phyloP scores from a whole-genome alignment of 2,888 invertebrate species.

The Ferdinandea cuprea region DNA sequence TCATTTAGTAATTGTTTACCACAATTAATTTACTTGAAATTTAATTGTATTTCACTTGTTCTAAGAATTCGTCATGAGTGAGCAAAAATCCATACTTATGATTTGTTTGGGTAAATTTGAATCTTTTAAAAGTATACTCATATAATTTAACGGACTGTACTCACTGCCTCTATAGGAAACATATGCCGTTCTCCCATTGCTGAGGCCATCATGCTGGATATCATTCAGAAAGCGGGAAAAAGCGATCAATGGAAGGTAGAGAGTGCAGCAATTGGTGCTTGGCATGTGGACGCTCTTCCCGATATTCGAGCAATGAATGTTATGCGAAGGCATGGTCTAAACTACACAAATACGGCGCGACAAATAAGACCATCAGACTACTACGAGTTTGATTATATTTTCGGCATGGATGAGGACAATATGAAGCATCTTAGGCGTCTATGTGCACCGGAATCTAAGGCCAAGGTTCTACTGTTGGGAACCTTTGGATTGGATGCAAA shows the following conservation, averaged over 20 bases:
- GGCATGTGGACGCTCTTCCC: constrained; percentile 93
- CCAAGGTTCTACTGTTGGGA: constrained; percentile 91
- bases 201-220: constrained; percentile 93
- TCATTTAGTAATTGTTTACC: too few relatives aligned
- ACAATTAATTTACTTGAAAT: neutral
- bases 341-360: constrained; percentile 90
- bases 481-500: constrained; percentile 91
- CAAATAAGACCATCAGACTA: constrained; percentile 90
- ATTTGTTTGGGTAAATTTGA: constrained; percentile 29
- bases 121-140: too few relatives aligned
- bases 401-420: constrained; percentile 97
- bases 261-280: constrained; percentile 94
- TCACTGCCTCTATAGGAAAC: constrained; percentile 87
- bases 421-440: constrained; percentile 87
- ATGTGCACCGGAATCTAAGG: constrained; percentile 86
- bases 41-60: neutral
- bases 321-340: constrained; percentile 88
- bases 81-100: constrained; percentile 30
- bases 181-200: constrained; percentile 98
- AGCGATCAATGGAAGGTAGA: constrained; percentile 91
- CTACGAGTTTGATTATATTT: constrained; percentile 91
- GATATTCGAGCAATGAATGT: constrained; percentile 90
- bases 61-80: constrained; percentile 24
- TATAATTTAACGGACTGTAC: neutral
- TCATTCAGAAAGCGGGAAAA: constrained; percentile 87